Evolutionary conservation across 2,888 invertebrate species (phyloP).

Genomic region (Phortica magna): DNA sequence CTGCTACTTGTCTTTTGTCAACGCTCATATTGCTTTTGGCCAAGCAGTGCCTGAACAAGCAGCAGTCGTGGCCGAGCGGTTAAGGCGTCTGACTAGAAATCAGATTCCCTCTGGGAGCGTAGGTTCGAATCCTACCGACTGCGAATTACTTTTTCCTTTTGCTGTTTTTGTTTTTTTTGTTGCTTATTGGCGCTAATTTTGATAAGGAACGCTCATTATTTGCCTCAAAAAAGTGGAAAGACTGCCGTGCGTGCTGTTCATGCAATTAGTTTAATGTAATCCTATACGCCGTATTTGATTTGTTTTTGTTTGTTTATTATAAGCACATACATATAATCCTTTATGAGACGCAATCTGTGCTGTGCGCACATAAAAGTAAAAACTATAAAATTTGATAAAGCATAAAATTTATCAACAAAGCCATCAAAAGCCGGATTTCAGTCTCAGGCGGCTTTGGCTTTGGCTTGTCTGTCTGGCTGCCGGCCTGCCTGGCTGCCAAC

Average conservation of each 20-base stretch:
- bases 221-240: neutral
- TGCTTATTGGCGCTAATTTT: neutral
- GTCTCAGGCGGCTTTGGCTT: neutral
- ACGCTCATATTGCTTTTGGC: no score
- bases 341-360: no score
- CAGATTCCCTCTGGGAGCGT: slow-evolving; percentile 76
- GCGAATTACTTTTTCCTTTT: slow-evolving; percentile 41
- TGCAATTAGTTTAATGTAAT: no score
- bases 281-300: no score
- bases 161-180: neutral
- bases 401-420: neutral
- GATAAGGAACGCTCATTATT: neutral
- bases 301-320: no score
- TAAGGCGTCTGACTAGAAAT: slow-evolving; percentile 35
- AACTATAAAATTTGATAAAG: neutral
- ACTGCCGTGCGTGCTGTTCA: no score
- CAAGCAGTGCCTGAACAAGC: neutral
- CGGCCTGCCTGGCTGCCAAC: neutral
- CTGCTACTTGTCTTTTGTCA: no score
- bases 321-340: no score
- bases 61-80: slow-evolving; percentile 28
- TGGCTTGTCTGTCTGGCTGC: neutral
- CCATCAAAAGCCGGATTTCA: slow-evolving; percentile 1
- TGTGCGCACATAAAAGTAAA: neutral
- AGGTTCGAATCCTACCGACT: slow-evolving; percentile 76